Base-by-base conservation (phyloP, 2,888 invertebrate species). In the Mystacides longicornis region DNA sequence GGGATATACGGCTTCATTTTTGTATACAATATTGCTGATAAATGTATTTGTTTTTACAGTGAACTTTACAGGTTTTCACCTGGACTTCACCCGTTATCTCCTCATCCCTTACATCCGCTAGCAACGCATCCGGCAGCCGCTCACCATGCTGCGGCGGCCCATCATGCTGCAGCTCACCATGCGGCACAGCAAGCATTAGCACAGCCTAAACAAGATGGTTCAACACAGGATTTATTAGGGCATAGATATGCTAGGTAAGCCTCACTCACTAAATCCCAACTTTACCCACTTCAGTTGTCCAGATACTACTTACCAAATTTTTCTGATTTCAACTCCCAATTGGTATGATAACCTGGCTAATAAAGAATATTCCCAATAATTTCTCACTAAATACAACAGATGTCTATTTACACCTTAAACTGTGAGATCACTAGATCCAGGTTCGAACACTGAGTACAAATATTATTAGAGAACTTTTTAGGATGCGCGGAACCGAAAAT, bases 1-100 rank as follows among this genome's bases (percentile, higher is more conserved):
- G n/a, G n/a, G n/a, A n/a, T n/a, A n/a, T n/a, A n/a, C n/a, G n/a
- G n/a, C n/a, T n/a, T n/a, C n/a, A n/a, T n/a, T n/a, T n/a, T n/a
- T n/a, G n/a, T n/a, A n/a, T n/a, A n/a, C n/a, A n/a, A n/a, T n/a
- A n/a, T n/a, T n/a, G n/a, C n/a, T n/a, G n/a, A n/a, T n/a, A n/a
- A n/a, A n/a, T n/a, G n/a, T n/a, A n/a, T n/a, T 37, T 37, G 3
- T 45, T 19, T 3, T 45, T 45, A 11, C 72, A 85, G 87, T 77
- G 90, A 90, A 77, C 85, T 92, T 74, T 91, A 90, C 80, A 87
- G 94, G 77, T 94, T 94, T 78, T 91, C 91, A 67, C 93, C 93
- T 67, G 89, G 92, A 67, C 79, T 95, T 72, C 85, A 86, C 64
- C 79, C 81, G 59, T 82, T 86, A 78, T 80, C 87, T 66, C 77